Evolutionary conservation across 2,888 invertebrate species (phyloP).

Genomic region (Deilephila porcellus): DNA sequence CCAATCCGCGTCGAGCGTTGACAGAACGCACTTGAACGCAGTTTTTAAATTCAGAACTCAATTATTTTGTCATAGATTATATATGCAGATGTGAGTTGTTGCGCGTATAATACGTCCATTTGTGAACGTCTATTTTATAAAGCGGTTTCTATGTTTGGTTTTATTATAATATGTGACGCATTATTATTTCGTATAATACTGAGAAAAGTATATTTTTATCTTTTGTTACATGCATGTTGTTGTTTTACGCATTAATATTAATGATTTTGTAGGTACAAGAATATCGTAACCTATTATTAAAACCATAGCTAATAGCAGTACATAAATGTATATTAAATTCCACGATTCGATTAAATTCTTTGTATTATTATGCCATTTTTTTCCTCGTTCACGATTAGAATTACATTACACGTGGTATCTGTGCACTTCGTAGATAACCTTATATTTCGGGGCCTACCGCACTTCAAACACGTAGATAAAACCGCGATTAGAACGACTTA

Average conservation of each 20-base stretch:
- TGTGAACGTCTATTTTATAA: constrained; percentile 1
- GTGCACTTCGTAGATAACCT: constrained; percentile 50
- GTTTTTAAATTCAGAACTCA: constrained; percentile 47
- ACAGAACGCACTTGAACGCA: constrained; percentile 49
- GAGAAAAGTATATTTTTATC: not conserved
- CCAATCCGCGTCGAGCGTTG: constrained; percentile 48
- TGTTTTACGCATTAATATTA: not conserved
- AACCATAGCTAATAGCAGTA: no score
- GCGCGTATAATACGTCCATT: constrained; percentile 15
- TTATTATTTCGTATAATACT: not conserved
- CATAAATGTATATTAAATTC: no score
- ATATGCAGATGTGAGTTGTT: constrained; percentile 35
- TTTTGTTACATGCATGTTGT: not conserved
- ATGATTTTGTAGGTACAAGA: no score
- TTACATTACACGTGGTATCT: constrained; percentile 45
- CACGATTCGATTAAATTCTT: not conserved
- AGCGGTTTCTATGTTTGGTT: not conserved
- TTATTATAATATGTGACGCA: not conserved
- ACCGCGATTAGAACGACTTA: constrained; percentile 22
- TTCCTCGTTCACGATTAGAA: constrained; percentile 40
- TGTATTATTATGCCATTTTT: constrained; percentile 6
- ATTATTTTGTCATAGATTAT: constrained; percentile 44
- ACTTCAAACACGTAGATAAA: constrained; percentile 31
- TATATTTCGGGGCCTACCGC: constrained; percentile 39
- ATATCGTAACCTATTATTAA: no score